Percentiles rank a stretch among this genome's conserved stretches.
phyloP scores from a whole-genome alignment of 2,888 invertebrate genomes.

The Stegophylla sp. region DNA sequence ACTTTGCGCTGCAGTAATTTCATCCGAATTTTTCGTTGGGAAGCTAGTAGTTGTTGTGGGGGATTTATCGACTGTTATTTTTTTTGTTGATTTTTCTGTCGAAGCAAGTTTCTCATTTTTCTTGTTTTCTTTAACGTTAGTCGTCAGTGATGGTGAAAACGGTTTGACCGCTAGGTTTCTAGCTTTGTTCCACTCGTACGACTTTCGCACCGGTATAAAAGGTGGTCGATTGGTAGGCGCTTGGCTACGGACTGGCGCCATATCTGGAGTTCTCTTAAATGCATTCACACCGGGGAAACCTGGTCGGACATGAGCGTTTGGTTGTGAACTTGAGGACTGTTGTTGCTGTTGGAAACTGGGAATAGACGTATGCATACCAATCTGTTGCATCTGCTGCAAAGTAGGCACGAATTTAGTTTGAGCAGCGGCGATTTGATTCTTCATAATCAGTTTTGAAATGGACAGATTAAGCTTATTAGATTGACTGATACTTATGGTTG shows the following conservation, averaged over 20 bases:
- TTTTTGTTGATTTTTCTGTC: neutral
- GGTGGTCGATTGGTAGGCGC: constrained; percentile 44
- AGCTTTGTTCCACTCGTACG: constrained; percentile 55
- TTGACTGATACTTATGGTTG: neutral
- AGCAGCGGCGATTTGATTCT: constrained; percentile 28
- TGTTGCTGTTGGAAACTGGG: constrained; percentile 40
- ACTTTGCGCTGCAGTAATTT: constrained; percentile 44
- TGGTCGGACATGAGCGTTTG: constrained; percentile 5
- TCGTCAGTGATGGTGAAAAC: neutral
- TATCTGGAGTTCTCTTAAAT: constrained; percentile 2
- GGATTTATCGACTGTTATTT: neutral
- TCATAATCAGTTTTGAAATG: constrained; percentile 41
- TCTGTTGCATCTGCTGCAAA: constrained; percentile 54
- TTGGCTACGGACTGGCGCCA: constrained; percentile 12
- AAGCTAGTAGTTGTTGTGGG: neutral
- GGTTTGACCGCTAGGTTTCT: constrained; percentile 40
- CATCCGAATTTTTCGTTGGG: constrained; percentile 23
- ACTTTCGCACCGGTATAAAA: constrained; percentile 52
- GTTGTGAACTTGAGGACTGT: neutral
- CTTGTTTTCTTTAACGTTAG: neutral
- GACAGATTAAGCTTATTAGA: constrained; percentile 53
- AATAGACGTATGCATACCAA: constrained; percentile 58
- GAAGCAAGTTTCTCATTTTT: neutral
- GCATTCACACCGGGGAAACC: constrained; percentile 22
- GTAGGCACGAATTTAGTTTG: constrained; percentile 37